A percentile compares a stretch with the other conserved stretches of the same genome.
These are phyloP conservation scores for Rallus crepitans DNA, from an alignment of 2,797 vertebrate species.

Conservation along the genomic window DNA sequence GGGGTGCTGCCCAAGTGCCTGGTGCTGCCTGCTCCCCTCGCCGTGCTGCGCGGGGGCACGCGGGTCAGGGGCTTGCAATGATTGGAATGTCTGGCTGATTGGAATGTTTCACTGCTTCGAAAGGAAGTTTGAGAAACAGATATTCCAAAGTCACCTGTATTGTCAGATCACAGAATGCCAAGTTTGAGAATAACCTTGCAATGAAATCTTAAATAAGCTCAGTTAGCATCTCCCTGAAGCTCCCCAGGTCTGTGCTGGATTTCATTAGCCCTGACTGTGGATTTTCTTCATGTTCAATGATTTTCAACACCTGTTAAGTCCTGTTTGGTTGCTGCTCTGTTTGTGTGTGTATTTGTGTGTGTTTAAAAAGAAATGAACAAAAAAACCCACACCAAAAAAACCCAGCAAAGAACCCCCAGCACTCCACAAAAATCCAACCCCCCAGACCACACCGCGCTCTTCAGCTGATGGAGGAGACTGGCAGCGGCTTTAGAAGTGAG, in stretches of 20 bases:
- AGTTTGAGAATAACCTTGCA: background rate
- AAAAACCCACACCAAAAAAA: background rate
- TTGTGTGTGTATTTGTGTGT: background rate
- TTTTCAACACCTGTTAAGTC: background rate
- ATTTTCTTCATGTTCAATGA: background rate
- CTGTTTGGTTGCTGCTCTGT: background rate
- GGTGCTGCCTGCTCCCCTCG: background rate
- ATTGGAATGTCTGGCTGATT: background rate
- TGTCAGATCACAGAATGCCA: background rate
- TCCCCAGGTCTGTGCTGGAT: constrained; percentile 38
- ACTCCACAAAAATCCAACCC: too few relatives aligned
- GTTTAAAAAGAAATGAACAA: background rate
- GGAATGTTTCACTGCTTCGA: background rate
- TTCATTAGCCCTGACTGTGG: constrained; percentile 31
- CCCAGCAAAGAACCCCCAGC: too few relatives aligned
- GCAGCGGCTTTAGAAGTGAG: background rate
- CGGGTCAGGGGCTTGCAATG: background rate
- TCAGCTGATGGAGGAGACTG: constrained; percentile 8
- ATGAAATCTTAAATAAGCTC: background rate
- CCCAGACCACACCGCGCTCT: background rate
- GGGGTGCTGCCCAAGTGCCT: background rate
- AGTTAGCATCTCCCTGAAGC: background rate
- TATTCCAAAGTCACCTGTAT: background rate
- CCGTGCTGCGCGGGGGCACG: background rate
- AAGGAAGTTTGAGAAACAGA: background rate